Evolutionary conservation across 2,113 vertebrate genomes (phyloP), one percentile per base, ranked within the genome.

Genomic region (Psilopsiagon aurifrons): DNA sequence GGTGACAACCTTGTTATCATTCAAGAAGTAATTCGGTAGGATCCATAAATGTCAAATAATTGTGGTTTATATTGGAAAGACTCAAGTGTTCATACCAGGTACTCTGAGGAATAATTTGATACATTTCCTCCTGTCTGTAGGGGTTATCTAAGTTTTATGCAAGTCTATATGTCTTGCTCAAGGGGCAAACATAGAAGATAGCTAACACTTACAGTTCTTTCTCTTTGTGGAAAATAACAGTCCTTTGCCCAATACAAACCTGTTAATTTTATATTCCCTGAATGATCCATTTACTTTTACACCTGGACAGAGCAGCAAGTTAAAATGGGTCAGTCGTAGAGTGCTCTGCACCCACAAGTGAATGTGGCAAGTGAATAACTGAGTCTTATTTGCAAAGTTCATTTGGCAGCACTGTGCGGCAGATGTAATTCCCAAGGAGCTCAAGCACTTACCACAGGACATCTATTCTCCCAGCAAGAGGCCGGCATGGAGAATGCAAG

Each of bases 311-410:
- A 70, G 67, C 39, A 86, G 27, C 39, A 11, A 10, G 35, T 33
- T 47, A 31, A 54, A 86, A 35, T 9, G 17, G 39, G 44, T 75
- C 49, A 70, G 28, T 11, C 0, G 0, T 8, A 63, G 52, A 11
- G 17, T 6, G 37, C 28, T 35, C 54, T 11, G 24, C 49, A 19
- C 13, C 11, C 33, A 28, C 7, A 54, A 49, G 62, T 20, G 43
- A 47, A 29, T 0, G 2, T 62, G 46, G 31, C 2, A 2, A 46
- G 46, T 7, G 10, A 70, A 20, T 35, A 51, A 20, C 0, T 11
- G 37, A 68, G 43, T 59, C 77, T 52, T 29, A 41, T 29, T 84
- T 73, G 55, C 44, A 37, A 52, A 81, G 44, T 74, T 35, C 39
- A 3, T 37, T 46, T 49, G 35, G 25, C n/a, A 49, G 23, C 25